These are phyloP conservation scores for Pardosa pseudoannulata DNA, from an alignment of 2,888 invertebrate species.

Conservation along the genomic window DNA sequence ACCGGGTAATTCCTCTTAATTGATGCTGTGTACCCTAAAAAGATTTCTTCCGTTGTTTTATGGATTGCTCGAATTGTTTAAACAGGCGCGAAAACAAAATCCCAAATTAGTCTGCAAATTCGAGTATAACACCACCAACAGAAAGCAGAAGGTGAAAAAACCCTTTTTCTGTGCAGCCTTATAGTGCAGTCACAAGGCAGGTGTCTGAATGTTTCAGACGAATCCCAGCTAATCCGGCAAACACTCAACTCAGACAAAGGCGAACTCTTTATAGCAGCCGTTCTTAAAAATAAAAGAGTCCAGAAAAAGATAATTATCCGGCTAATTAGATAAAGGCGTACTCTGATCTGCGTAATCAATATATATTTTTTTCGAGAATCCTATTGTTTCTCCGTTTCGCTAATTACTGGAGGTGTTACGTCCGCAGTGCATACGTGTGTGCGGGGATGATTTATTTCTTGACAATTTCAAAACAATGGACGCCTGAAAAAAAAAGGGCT, in stretches of 20 bases:
- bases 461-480: conserved; percentile 10
- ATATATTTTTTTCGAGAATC: conserved; percentile 9
- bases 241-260: not conserved
- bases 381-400: conserved; percentile 50
- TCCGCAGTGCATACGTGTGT: conserved; percentile 49
- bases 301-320: conserved; percentile 14
- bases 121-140: too few species aligned
- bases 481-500: not conserved
- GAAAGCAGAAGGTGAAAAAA: too few species aligned
- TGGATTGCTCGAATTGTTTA: too few species aligned
- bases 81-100: too few species aligned
- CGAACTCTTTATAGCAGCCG: not conserved
- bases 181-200: too few species aligned
- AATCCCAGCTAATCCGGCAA: too few species aligned
- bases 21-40: too few species aligned
- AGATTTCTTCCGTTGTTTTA: too few species aligned
- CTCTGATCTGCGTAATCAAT: conserved; percentile 38
- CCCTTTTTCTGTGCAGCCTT: too few species aligned
- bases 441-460: conserved; percentile 67
- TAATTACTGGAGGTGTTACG: conserved; percentile 68
- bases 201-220: too few species aligned
- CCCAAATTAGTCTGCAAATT: too few species aligned
- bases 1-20: too few species aligned
- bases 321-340: conserved; percentile 3
- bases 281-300: not conserved